Conservation (phyloP, 2,888 invertebrate species). For the Orgyia antiqua region DNA sequence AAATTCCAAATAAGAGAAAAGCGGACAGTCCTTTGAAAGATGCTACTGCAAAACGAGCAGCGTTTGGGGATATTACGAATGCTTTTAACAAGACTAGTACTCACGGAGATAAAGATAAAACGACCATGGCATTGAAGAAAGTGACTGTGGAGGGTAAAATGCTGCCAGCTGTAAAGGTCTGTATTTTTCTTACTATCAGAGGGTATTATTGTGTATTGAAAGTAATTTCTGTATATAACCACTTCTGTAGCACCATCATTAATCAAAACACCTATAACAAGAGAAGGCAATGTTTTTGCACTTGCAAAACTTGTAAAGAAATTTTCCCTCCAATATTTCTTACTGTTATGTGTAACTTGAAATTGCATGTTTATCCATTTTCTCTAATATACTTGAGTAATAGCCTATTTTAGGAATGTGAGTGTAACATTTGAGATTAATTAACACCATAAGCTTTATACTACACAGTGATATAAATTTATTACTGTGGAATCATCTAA, state of each 20-base stretch:
- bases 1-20: slow-evolving; percentile 85
- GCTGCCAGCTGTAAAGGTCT: slow-evolving; percentile 68
- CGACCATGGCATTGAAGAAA: slow-evolving; percentile 56
- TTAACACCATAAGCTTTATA: too few relatives aligned
- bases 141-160: slow-evolving; percentile 72
- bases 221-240: too few relatives aligned
- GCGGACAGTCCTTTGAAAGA: slow-evolving; percentile 88
- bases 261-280: too few relatives aligned
- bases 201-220: too few relatives aligned
- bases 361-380: too few relatives aligned
- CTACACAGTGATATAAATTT: too few relatives aligned
- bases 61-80: slow-evolving; percentile 92
- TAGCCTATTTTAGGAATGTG: too few relatives aligned
- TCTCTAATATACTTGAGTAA: too few relatives aligned
- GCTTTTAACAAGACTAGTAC: slow-evolving; percentile 70
- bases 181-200: too few relatives aligned
- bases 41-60: slow-evolving; percentile 86
- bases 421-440: too few relatives aligned
- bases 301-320: slow-evolving; percentile 36
- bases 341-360: neutral
- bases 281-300: too few relatives aligned
- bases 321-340: slow-evolving; percentile 54
- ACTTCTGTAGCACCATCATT: neutral
- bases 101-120: slow-evolving; percentile 57
- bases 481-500: too few relatives aligned